These are phyloP conservation scores for Ceratitis capitata DNA, from an alignment of 1,140 invertebrate species.

Conservation along the genomic window DNA sequence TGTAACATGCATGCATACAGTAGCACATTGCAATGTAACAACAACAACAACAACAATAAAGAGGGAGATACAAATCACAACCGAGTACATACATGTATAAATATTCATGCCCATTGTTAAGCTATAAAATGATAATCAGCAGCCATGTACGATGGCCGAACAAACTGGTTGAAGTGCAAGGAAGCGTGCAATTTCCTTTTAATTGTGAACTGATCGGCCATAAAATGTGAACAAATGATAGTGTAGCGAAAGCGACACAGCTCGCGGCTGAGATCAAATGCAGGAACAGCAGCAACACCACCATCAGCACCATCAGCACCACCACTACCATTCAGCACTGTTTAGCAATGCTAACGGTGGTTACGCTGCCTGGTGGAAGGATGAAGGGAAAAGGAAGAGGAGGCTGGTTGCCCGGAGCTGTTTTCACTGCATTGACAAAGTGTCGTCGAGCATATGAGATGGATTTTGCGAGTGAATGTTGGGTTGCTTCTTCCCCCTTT, in stretches of 20 bases:
- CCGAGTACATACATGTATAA: too few relatives aligned
- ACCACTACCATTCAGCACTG: background rate
- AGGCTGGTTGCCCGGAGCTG: background rate
- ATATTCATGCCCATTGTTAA: background rate
- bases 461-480: background rate
- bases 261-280: slow-evolving; percentile 37
- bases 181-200: slow-evolving; percentile 57
- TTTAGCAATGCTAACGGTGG: background rate
- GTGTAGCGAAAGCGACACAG: slow-evolving; percentile 50
- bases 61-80: slow-evolving; percentile 14
- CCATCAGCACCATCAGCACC: too few relatives aligned
- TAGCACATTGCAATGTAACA: background rate
- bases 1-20: background rate
- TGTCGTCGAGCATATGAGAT: background rate
- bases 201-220: slow-evolving; percentile 59
- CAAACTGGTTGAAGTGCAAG: slow-evolving; percentile 39
- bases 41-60: background rate
- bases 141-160: background rate
- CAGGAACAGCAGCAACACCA: too few relatives aligned
- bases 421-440: background rate
- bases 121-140: slow-evolving; percentile 31
- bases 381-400: background rate
- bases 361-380: background rate
- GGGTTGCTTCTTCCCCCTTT: background rate
- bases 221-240: slow-evolving; percentile 62